Percentiles rank a stretch among this genome's conserved stretches.
Evolutionary conservation across 2,113 vertebrate genomes (phyloP).

Genomic region (Epinephelus fuscoguttatus): DNA sequence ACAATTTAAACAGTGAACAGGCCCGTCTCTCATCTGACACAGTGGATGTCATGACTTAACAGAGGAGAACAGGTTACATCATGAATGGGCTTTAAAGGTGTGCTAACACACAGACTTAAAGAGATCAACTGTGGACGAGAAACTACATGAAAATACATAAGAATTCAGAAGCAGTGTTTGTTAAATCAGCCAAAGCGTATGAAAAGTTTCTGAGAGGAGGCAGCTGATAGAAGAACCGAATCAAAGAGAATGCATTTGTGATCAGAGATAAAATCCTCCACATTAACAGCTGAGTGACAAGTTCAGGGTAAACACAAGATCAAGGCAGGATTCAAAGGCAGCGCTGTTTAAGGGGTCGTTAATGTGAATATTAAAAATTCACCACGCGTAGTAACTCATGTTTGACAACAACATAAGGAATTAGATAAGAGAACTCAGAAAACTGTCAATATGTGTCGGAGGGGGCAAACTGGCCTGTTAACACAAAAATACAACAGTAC

Average conservation of each 20-base stretch:
- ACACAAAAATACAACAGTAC: no score
- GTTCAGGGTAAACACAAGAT: slow-evolving; percentile 29
- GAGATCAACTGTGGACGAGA: background rate
- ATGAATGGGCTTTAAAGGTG: slow-evolving; percentile 12
- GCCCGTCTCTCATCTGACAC: background rate
- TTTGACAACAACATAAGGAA: slow-evolving; percentile 4
- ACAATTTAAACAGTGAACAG: no score
- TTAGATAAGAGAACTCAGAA: slow-evolving; percentile 9
- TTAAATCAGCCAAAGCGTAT: slow-evolving; percentile 22
- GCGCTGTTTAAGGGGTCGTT: background rate
- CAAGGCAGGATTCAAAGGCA: slow-evolving; percentile 32
- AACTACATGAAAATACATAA: slow-evolving; percentile 1
- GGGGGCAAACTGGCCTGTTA: background rate
- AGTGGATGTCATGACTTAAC: background rate
- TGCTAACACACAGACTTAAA: background rate
- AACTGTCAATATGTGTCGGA: background rate
- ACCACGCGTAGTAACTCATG: background rate
- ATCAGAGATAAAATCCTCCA: slow-evolving; percentile 31
- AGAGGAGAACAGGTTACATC: background rate
- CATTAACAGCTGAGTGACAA: slow-evolving; percentile 38
- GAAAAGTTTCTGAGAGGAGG: slow-evolving; percentile 14
- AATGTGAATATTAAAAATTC: slow-evolving; percentile 1
- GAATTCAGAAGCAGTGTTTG: slow-evolving; percentile 28
- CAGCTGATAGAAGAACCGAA: slow-evolving; percentile 16
- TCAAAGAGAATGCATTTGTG: slow-evolving; percentile 53